Evolutionary conservation across 1,140 invertebrate species (phyloP).

Genomic region (Leptopilina clavipes): DNA sequence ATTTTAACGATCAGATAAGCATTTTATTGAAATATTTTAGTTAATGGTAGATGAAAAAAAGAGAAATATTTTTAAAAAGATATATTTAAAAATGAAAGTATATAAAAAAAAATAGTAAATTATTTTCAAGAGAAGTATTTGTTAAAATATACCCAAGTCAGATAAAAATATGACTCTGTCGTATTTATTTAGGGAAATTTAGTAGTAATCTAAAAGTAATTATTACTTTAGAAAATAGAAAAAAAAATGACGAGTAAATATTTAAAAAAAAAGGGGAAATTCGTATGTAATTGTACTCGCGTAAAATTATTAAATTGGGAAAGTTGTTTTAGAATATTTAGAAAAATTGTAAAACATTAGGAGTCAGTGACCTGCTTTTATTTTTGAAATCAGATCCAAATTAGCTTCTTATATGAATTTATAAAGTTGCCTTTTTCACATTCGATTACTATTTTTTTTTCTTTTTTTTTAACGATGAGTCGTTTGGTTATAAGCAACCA

Average conservation of each 20-base stretch:
- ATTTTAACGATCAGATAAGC: constrained; percentile 1
- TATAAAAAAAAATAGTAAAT: background rate
- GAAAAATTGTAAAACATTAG: background rate
- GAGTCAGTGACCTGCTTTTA: background rate
- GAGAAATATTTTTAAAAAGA: background rate
- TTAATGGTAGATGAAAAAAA: background rate
- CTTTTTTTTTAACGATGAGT: constrained; percentile 40
- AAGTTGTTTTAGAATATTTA: no score
- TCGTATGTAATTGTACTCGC: no score
- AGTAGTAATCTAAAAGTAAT: no score
- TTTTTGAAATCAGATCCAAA: background rate
- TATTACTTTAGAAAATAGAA: no score
- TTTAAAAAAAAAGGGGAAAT: no score
- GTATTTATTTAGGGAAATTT: no score
- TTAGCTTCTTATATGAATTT: no score
- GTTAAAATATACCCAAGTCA: background rate
- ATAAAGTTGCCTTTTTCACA: no score
- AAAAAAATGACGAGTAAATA: no score
- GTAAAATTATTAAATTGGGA: no score
- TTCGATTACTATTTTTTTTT: background rate
- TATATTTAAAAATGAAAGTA: background rate
- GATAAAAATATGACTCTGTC: no score
- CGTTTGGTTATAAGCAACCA: constrained; percentile 66
- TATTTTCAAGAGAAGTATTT: background rate
- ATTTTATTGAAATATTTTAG: background rate